phyloP scores from a whole-genome alignment of 2,113 vertebrate species.

The Rhinoderma darwinii region DNA sequence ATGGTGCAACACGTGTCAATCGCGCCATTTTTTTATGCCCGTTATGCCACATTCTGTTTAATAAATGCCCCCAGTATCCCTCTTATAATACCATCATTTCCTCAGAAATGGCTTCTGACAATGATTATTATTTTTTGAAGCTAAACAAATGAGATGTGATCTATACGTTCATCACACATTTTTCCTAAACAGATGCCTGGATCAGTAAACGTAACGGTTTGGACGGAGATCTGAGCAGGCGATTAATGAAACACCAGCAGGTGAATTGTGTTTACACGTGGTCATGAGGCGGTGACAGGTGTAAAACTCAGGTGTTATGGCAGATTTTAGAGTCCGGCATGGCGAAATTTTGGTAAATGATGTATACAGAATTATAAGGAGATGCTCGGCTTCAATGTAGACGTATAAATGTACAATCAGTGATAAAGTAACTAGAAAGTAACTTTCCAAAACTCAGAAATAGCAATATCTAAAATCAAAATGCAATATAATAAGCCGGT shows the following conservation, averaged over 20 bases:
- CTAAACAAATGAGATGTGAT: neutral
- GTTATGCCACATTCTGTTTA: neutral
- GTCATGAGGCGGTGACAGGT: slow-evolving; percentile 33
- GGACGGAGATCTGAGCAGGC: neutral
- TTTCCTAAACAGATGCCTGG: neutral
- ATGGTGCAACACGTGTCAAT: neutral
- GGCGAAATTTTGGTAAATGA: neutral
- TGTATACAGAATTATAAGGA: neutral
- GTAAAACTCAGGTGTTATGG: slow-evolving; percentile 19
- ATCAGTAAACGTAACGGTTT: neutral
- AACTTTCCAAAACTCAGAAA: neutral
- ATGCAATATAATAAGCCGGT: no score
- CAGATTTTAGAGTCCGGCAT: neutral
- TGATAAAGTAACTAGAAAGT: neutral
- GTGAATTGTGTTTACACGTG: slow-evolving; percentile 17
- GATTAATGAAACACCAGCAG: slow-evolving; percentile 29
- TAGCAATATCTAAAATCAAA: neutral
- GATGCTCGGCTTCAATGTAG: neutral
- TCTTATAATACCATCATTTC: no score
- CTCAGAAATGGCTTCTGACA: neutral
- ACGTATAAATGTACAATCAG: neutral
- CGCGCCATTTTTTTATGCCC: neutral
- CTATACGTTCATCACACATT: slow-evolving; percentile 8
- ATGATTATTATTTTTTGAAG: neutral
- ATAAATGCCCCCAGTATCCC: neutral